Conservation (phyloP, 1,140 invertebrate species). For the Drosophila hydei region DNA sequence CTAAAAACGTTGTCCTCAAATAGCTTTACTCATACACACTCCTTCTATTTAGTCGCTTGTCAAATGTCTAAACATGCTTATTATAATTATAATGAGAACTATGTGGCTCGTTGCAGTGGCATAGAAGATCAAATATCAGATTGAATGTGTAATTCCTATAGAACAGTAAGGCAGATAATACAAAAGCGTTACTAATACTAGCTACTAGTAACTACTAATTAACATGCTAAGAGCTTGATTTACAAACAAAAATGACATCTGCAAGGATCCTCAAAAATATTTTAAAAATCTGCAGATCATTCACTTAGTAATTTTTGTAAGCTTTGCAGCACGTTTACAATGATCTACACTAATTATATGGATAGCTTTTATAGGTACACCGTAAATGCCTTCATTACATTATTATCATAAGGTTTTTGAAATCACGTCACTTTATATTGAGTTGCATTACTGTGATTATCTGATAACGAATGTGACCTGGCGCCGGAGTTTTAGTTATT, state of each 20-base stretch:
- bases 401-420: constrained; percentile 9
- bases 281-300: not conserved
- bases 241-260: no score
- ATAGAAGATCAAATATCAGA: constrained; percentile 25
- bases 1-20: constrained; percentile 54
- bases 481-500: constrained; percentile 40
- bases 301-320: not conserved
- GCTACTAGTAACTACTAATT: no score
- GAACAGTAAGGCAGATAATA: not conserved
- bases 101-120: constrained; percentile 4
- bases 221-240: no score
- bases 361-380: not conserved
- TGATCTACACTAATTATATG: not conserved
- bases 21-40: constrained; percentile 46
- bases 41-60: constrained; percentile 47
- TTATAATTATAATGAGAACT: constrained; percentile 45
- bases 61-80: constrained; percentile 41
- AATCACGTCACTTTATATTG: constrained; percentile 41
- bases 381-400: constrained; percentile 1
- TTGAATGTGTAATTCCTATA: not conserved
- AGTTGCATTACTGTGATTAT: constrained; percentile 41
- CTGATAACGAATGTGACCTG: constrained; percentile 35
- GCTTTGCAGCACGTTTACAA: constrained; percentile 9
- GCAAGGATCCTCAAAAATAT: not conserved
- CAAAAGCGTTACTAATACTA: no score